phyloP scores from a whole-genome alignment of 2,113 vertebrate species.

The Eleginops maclovinus region DNA sequence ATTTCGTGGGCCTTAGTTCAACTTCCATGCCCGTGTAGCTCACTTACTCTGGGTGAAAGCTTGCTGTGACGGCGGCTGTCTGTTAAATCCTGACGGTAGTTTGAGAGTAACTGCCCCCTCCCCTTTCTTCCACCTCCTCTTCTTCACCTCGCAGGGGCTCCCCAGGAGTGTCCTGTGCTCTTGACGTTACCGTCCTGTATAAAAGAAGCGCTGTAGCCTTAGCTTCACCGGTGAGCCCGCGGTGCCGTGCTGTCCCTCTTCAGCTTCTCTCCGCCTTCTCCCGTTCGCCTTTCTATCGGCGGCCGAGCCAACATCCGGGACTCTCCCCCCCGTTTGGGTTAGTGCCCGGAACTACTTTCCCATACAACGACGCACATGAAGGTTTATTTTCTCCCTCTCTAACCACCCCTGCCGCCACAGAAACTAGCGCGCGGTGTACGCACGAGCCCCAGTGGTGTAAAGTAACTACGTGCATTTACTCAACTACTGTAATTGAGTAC shows the following conservation, averaged over 20 bases:
- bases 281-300: constrained; percentile 84
- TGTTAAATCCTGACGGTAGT: constrained; percentile 81
- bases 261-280: constrained; percentile 83
- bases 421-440: constrained; percentile 79
- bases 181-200: constrained; percentile 74
- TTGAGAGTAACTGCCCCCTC: constrained; percentile 76
- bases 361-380: constrained; percentile 67
- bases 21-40: constrained; percentile 84
- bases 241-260: constrained; percentile 79
- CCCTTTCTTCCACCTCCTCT: constrained; percentile 70
- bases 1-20: constrained; percentile 83
- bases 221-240: constrained; percentile 79
- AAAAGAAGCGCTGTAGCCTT: constrained; percentile 67
- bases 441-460: constrained; percentile 12
- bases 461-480: no score
- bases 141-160: constrained; percentile 60
- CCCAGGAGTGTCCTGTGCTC: constrained; percentile 64
- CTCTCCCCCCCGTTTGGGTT: constrained; percentile 71
- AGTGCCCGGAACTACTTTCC: constrained; percentile 86
- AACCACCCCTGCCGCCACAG: constrained; percentile 75
- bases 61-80: constrained; percentile 72
- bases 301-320: constrained; percentile 86
- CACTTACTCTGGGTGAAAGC: constrained; percentile 84
- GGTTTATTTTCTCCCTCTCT: constrained; percentile 6
- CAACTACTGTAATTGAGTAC: no score